Percentiles rank a stretch among this genome's conserved stretches.
phyloP scores from a whole-genome alignment of 2,888 invertebrate species.

The Laothoe populi region DNA sequence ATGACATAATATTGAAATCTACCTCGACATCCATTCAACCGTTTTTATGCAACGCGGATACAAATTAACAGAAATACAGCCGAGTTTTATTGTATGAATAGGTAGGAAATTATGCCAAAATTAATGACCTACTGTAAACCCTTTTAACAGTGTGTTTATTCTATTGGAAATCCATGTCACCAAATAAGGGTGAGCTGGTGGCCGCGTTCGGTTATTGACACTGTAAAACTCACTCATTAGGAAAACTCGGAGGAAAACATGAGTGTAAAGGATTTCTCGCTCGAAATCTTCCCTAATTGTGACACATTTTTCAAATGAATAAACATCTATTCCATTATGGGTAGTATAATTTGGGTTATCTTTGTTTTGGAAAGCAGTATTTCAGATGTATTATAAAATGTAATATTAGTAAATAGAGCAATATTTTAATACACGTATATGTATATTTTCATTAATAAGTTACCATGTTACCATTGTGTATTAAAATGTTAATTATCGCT shows the following conservation, averaged over 20 bases:
- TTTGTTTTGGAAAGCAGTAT: not conserved
- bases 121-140: conserved; percentile 27
- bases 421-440: no score
- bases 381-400: not conserved
- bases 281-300: conserved; percentile 56
- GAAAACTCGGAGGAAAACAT: conserved; percentile 65
- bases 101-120: no score
- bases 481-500: no score
- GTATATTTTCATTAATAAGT: no score
- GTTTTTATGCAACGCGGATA: no score
- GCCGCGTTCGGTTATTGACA: conserved; percentile 54
- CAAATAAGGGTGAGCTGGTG: conserved; percentile 45
- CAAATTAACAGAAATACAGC: no score
- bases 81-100: no score
- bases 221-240: conserved; percentile 68
- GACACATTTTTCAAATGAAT: conserved; percentile 51
- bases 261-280: conserved; percentile 61
- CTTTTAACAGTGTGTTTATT: conserved; percentile 52
- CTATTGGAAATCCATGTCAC: conserved; percentile 69
- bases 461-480: no score
- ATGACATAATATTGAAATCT: no score
- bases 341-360: not conserved
- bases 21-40: no score
- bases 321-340: conserved; percentile 11
- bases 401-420: no score